Evolutionary conservation across 2,888 invertebrate species (phyloP), one percentile per base, ranked within the genome.

Genomic region (Dicyrtoma fusca): DNA sequence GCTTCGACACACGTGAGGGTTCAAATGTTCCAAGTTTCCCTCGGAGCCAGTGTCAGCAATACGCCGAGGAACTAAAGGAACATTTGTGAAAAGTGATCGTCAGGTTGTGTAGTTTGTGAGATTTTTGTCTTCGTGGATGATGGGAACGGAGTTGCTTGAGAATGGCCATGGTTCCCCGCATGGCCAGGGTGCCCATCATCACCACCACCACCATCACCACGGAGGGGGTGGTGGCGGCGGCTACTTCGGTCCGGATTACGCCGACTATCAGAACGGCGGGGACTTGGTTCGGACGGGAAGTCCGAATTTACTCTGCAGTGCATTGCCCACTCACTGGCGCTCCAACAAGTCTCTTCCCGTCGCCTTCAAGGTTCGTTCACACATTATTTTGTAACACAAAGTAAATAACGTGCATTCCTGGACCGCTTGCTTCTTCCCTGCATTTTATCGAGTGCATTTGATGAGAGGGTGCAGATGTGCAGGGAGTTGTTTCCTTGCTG

Each of bases 271-370:
- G 42, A 71, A 74, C 69, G 77, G 78, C 82, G 95, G 95, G 64
- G 93, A 94, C 84, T 87, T 97, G 81, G 90, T 94, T 80, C 88
- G 90, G 81, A 96, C 96, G 79, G 97, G 95, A 78, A 94, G 95
- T 83, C 97, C 98, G 10, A 95, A 96, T 86, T 92, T 97, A 85
- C 88, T 97, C 83, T 98, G 97, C 85, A 93, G 97, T 59, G 89
- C 90, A 81, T 86, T 99, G 82, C 98, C 98, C 66, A 88, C 88
- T 69, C 99, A 99, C 84, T 99, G 98, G 98, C 88, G 99, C 76
- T 96, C 91, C 71, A 98, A 99, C 87, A 99, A 99, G 87, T 96
- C 97, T 1, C 87, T 99, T 69, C 98, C 97, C 42, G 89, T 92
- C 64, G 94, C 96, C 65, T 99, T 99, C 87, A 80, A 80, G 77